Base-by-base conservation (phyloP, 1,140 invertebrate species). In the Drosophila subobscura region DNA sequence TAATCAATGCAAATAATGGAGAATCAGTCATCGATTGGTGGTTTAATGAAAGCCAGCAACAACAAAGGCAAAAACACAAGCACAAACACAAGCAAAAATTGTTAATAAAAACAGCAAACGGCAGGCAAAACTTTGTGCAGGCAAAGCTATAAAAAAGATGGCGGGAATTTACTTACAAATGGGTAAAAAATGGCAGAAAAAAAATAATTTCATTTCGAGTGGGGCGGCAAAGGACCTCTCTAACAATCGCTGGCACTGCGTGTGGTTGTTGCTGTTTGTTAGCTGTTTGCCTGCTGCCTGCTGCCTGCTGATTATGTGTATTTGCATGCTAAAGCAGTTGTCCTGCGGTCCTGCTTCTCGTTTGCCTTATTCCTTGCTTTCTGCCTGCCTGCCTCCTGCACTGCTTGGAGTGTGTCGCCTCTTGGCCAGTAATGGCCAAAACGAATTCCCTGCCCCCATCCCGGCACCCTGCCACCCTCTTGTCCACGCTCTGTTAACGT, bases 311-410 rank as follows among this genome's bases (percentile, higher is more conserved):
- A 77, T 86, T 83, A 86, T 86, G 75, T 83, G 66, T 78, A 88
- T 86, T 86, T 88, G 78, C 83, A 86, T 86, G 78, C 63, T 54
- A 88, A 86, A 88, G 83, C 77, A 88, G 77, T 85, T 85, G 68
- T 76, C 58, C 70, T 73, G 77, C 45, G 72, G 80, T 79, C 55
- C 49, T 65, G 60, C 22, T 22, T 27, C 5, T 55, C 44, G 14
- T 33, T 67, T 8, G 6, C 25, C 20, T n/a, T 23, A 20, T 20
- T 20, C 16, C 16, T 20, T 20, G 1, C 16, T 20, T 20, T 1
- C 16, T 20, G 0, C 1, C 16, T 20, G n/a, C 41, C 23, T 16
- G 16, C 27, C 57, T 20, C 16, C 16, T 20, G 16, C 16, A 14
- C 22, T 40, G 16, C 37, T 51, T 42, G 73, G 59, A 73, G 70